Conservation (phyloP, 2,113 vertebrate species). For the Macaca nemestrina region DNA sequence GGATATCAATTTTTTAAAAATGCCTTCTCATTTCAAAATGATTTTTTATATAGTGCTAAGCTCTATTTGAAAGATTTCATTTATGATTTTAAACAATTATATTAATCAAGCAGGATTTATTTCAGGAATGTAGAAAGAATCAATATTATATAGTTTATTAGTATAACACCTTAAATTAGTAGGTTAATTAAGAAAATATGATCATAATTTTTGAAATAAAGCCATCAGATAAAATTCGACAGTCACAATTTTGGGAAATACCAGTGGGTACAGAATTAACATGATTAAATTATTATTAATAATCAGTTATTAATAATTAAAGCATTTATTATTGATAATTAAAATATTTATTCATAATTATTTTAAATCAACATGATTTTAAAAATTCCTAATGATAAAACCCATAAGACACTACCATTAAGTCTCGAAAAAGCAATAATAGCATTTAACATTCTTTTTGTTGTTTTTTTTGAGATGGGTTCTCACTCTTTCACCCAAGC, state of each 20-base stretch:
- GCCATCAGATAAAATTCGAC: background rate
- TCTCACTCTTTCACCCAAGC: no score
- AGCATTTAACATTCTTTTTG: background rate
- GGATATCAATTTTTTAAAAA: background rate
- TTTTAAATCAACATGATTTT: background rate
- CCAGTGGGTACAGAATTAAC: background rate
- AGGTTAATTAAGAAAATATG: slow-evolving; percentile 36
- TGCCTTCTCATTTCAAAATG: background rate
- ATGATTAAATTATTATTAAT: no score
- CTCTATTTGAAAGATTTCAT: background rate
- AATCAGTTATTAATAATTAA: no score
- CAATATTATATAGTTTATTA: background rate
- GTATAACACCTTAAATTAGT: background rate
- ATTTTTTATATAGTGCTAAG: background rate
- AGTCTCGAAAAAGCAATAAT: background rate
- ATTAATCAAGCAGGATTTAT: background rate
- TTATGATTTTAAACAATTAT: background rate
- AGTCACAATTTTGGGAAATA: background rate
- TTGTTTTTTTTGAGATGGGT: no score
- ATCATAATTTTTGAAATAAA: background rate
- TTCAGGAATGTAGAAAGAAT: slow-evolving; percentile 9
- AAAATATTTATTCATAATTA: no score
- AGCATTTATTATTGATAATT: no score
- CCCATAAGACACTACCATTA: background rate
- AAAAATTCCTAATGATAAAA: background rate